Evolutionary conservation across 1,140 invertebrate species (phyloP).

Genomic region (Temnothorax curvispinosus): DNA sequence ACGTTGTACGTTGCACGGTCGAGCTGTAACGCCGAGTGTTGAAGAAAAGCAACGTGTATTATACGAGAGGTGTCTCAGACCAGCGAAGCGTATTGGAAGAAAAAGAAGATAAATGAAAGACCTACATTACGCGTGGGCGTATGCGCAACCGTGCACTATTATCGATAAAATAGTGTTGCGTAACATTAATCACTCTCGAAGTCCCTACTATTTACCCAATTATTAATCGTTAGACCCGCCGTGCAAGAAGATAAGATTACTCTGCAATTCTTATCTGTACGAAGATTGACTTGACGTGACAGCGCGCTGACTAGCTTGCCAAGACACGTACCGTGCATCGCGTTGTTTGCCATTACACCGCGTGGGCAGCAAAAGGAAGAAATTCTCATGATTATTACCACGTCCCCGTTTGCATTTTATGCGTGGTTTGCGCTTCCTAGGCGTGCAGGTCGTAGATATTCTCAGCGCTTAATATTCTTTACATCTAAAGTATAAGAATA

Average conservation of each 20-base stretch:
- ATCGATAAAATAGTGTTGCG: not conserved
- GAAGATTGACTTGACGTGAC: conserved; percentile 26
- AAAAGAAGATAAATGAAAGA: not conserved
- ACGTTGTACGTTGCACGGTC: not conserved
- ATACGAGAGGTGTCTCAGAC: not conserved
- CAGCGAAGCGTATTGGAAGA: not conserved
- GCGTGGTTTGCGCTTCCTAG: not conserved
- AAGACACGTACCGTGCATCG: not conserved
- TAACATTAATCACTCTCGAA: conserved; percentile 1
- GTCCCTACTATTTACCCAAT: conserved; percentile 45
- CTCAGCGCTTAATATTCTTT: not conserved
- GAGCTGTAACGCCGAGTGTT: not conserved
- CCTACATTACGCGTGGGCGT: not conserved
- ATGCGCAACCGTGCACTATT: not conserved
- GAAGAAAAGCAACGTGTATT: not conserved
- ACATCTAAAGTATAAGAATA: not conserved
- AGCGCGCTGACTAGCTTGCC: conserved; percentile 15
- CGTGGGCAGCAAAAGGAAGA: conserved; percentile 38
- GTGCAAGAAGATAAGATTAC: conserved; percentile 57
- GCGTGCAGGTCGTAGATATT: not conserved
- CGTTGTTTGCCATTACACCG: not conserved
- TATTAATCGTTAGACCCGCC: conserved; percentile 46
- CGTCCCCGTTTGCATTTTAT: conserved; percentile 20
- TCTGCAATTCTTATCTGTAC: conserved; percentile 53
- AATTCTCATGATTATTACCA: conserved; percentile 16